Evolutionary conservation across 2,888 invertebrate species (phyloP).

Genomic region (Melinaea marsaeus): DNA sequence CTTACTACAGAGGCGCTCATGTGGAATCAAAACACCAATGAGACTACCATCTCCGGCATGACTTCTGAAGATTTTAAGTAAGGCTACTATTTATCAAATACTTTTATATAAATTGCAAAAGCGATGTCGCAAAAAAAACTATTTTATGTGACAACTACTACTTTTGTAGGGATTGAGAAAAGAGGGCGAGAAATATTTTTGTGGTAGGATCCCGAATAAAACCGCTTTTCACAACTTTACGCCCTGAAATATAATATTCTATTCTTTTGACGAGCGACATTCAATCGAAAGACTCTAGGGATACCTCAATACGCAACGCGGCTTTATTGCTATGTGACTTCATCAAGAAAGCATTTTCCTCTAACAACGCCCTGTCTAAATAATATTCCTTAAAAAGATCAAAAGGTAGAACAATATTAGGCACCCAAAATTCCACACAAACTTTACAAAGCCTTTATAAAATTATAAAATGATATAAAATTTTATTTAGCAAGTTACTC

Average conservation of each 20-base stretch:
- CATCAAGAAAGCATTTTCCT: conserved; percentile 22
- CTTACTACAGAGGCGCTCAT: conserved; percentile 98
- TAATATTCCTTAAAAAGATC: conserved; percentile 23
- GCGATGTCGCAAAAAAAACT: conserved; percentile 18
- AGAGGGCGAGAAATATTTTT: conserved; percentile 35
- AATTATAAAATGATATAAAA: background rate
- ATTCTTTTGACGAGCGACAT: conserved; percentile 41
- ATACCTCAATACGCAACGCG: conserved; percentile 24
- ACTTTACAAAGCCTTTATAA: conserved; percentile 26
- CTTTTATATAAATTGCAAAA: conserved; percentile 20
- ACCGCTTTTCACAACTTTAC: conserved; percentile 41
- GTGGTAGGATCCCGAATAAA: conserved; percentile 37
- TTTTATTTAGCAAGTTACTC: background rate
- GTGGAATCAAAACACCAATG: conserved; percentile 96
- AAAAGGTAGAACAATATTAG: conserved; percentile 27
- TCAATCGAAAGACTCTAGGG: conserved; percentile 36
- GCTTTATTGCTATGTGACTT: conserved; percentile 22
- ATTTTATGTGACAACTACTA: conserved; percentile 34
- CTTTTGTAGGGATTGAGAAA: conserved; percentile 32
- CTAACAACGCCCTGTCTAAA: conserved; percentile 14
- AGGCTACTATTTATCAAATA: too few relatives aligned
- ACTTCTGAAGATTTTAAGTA: conserved; percentile 92
- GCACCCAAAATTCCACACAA: conserved; percentile 10
- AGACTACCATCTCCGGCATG: conserved; percentile 96
- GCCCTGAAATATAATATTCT: conserved; percentile 39